Evolutionary conservation across 2,888 invertebrate genomes (phyloP).

Genomic region (Odontothrips loti): DNA sequence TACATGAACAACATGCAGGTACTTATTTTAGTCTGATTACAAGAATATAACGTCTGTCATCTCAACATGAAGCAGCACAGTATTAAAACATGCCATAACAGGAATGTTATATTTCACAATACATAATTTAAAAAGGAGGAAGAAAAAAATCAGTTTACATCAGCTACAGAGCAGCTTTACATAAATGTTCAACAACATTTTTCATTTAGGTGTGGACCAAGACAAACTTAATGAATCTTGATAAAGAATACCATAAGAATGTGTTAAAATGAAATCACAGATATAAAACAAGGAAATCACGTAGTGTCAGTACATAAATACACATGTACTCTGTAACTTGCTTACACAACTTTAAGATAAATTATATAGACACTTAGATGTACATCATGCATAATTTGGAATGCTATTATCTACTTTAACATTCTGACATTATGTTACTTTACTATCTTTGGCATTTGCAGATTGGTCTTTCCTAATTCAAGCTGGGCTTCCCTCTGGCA

Average conservation of each 20-base stretch:
- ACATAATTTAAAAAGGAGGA: too few relatives aligned
- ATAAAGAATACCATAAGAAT: slow-evolving; percentile 19
- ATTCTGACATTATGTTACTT: slow-evolving; percentile 17
- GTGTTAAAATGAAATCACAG: slow-evolving; percentile 16
- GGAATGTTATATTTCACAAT: not conserved
- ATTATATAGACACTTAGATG: not conserved
- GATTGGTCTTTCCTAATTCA: slow-evolving; percentile 1
- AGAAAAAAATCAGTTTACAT: not conserved
- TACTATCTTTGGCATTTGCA: slow-evolving; percentile 22
- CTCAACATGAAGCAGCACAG: not conserved
- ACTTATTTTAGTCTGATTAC: slow-evolving; percentile 1
- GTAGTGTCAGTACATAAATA: not conserved
- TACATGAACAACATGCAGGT: not conserved
- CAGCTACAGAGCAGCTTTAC: not conserved
- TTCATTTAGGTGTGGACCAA: not conserved
- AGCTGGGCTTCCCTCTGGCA: slow-evolving; percentile 7
- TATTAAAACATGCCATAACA: not conserved
- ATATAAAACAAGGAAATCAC: slow-evolving; percentile 18
- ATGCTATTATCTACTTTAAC: slow-evolving; percentile 11
- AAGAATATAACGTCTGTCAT: not conserved
- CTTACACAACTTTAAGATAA: not conserved
- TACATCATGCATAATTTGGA: slow-evolving; percentile 18
- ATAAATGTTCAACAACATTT: not conserved
- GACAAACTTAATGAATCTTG: not conserved
- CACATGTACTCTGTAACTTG: not conserved